Evolutionary conservation across 2,888 invertebrate genomes (phyloP), one percentile per base, ranked within the genome.

Genomic region (Sinodicranocentrus sp.): DNA sequence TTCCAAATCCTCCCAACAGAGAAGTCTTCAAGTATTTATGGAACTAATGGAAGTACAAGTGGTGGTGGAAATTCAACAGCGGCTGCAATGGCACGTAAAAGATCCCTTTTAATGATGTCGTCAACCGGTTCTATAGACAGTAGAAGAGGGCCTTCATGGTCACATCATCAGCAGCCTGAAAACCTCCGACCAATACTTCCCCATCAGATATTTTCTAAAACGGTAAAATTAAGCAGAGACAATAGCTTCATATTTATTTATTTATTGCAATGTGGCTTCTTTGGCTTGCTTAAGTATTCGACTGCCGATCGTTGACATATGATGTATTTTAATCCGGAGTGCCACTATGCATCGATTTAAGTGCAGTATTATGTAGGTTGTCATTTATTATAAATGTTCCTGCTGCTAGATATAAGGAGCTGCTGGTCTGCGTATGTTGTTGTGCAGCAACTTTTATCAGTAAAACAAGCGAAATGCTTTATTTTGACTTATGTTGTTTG

Each of bases 181-280:
- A 86, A 84, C 76, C 86, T 86, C 77, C 85, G 85, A 43, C 87
- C 88, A 54, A 86, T 88, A 61, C 78, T 86, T 61, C 86, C 87
- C 70, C 88, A 88, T 82, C 88, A 88, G 72, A 88, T 88, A 68
- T 87, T 88, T 68, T 77, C 87, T 39, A 87, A 86, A 87, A 86
- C 83, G 79, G 88, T 88, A 87, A 85, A 76, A 48, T n/a, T 21
- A n/a, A 54, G n/a, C 54, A 13, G 10, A 21, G 10, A 21, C 61
- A 61, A 19, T 26, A 26, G 5, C 25, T 43, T 15, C 68, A 33
- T 33, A 33, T n/a, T n/a, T n/a, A 28, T 19, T 65, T 65, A 33
- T 2, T 19, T 19, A 17, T 8, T 59, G 21, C 3, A 19, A 59
- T 26, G 17, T 54, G 8, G 26, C 59, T 6, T 23, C 15, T 19